A percentile compares a stretch with the other conserved stretches of the same genome.
These are phyloP conservation scores for Otolemur crassicaudatus DNA, from an alignment of 2,797 vertebrate species.

Conservation along the genomic window DNA sequence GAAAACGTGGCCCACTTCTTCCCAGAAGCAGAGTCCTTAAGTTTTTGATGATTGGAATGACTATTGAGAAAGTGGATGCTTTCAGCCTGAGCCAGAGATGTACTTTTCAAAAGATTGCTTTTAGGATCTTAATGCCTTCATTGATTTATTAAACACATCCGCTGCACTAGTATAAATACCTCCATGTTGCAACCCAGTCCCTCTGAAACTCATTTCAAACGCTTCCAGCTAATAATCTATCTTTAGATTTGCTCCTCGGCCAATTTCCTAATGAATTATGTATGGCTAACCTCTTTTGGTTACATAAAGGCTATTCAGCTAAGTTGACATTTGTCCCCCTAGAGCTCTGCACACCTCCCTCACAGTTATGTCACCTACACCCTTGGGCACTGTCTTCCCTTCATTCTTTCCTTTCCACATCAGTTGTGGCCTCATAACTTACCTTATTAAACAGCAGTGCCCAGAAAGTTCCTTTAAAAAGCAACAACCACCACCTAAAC, in stretches of 20 bases:
- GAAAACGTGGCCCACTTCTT: conserved; percentile 50
- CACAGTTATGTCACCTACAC: conserved; percentile 11
- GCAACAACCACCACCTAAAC: neutral
- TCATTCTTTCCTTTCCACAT: conserved; percentile 26
- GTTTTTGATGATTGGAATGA: conserved; percentile 56
- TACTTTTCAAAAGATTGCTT: conserved; percentile 69
- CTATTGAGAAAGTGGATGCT: conserved; percentile 51
- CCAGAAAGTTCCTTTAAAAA: conserved; percentile 25
- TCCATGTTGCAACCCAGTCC: conserved; percentile 62
- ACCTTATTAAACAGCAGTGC: neutral
- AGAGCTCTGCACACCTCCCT: conserved; percentile 40
- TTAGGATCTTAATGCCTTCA: conserved; percentile 70
- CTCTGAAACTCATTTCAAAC: conserved; percentile 73
- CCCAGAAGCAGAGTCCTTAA: conserved; percentile 22
- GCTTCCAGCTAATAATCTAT: conserved; percentile 80
- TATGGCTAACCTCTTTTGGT: conserved; percentile 79
- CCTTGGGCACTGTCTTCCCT: conserved; percentile 55
- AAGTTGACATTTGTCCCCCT: conserved; percentile 65
- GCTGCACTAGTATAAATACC: conserved; percentile 67
- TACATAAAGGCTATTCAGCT: conserved; percentile 80
- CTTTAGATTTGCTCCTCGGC: conserved; percentile 80
- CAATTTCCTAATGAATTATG: conserved; percentile 82
- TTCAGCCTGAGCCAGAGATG: conserved; percentile 41
- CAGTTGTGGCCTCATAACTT: conserved; percentile 29
- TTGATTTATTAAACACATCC: conserved; percentile 73